Evolutionary conservation across 37 sponge, comb jelly and placozoan genomes (phyloP), one percentile per base, ranked within the genome.

Genomic region (Theonella swinhoei): DNA sequence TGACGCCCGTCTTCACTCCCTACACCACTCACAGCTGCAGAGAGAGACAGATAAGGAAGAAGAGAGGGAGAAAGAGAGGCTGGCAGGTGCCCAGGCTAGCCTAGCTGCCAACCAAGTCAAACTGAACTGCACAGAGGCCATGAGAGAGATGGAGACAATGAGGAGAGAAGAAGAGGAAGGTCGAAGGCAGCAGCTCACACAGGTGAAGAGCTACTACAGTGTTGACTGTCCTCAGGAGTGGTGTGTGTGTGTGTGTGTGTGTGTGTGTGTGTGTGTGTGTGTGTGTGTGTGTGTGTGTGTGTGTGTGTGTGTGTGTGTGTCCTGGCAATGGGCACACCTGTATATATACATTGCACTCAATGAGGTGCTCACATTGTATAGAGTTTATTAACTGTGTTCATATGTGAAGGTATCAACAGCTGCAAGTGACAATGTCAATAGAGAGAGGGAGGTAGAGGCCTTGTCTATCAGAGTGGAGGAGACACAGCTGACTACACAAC

Each of bases 1-100:
- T n/a, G 76, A 80, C 42, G 58, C 43, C 25, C 74, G 71, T 62
- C 39, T 68, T 30, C n/a, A 40, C 23, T 76, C 66, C 24, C 34
- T 82, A 43, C 72, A 82, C 70, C 76, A 62, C 37, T 37, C 60
- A 33, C 30, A 66, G 65, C 47, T 88, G 70, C 72, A 77, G 62
- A 64, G 31, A 62, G 78, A 76, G 1, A 43, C 70, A 62, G 88
- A 88, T 62, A 72, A 77, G 65, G 83, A 68, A 2, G 47, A 24
- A 8, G 68, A 70, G 72, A 68, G 78, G 37, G 88, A 88, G 83
- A 82, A 72, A 64, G 72, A 70, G 64, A 76, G 41, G 32, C 70
- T 87, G 69, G 69, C 70, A 36, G 69, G 5, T 23, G 80, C 81
- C 25, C 81, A 87, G 23, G 31, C 39, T 3, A 41, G n/a, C 61